Evolutionary conservation across 2,113 vertebrate genomes (phyloP), one percentile per base, ranked within the genome.

Genomic region (Sporophila hypoxantha): DNA sequence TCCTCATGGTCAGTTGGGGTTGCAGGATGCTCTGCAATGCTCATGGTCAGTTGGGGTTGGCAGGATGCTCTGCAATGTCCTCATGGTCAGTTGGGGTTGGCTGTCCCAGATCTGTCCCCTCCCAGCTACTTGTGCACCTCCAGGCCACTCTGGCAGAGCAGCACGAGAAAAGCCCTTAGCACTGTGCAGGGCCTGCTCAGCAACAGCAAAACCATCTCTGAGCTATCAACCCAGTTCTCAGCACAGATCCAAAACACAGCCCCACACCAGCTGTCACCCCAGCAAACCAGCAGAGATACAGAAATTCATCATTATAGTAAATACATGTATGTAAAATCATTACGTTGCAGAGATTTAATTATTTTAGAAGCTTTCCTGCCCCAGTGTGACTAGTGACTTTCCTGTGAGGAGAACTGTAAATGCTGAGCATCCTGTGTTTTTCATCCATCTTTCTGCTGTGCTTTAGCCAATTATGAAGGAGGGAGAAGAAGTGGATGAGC

Each of bases 391-490:
- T 20, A 44, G 14, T 44, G 27, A 71, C 78, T 60, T 68, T 23
- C 25, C 8, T 76, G 1, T 50, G 68, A 80, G 22, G 69, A 70
- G 23, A 74, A 17, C 30, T 59, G 36, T 59, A 80, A 90, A 44
- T 61, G 41, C 65, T 75, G 18, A 91, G 29, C 29, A 29, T 71
- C 34, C 34, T 61, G n/a, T 90, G 34, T n/a, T 77, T 50, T 69
- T 76, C 17, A 12, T 73, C 77, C 9, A 32, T 55, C 49, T 73
- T 69, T 77, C 32, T 90, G 75, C 74, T 85, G 57, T 85, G 81
- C 65, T 92, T 93, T 65, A 99, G 99, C 98, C 98, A 26, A 92
- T 96, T 64, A 91, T 97, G 71, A 98, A 98, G 32, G 97, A 98
- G 8, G 96, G 94, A 36, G 97, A 97, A 86, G 97, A 97, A 84